Percentiles rank a stretch among this genome's conserved stretches.
Conservation (phyloP, 2,888 invertebrate genomes). For the Salpingus planirostris region DNA sequence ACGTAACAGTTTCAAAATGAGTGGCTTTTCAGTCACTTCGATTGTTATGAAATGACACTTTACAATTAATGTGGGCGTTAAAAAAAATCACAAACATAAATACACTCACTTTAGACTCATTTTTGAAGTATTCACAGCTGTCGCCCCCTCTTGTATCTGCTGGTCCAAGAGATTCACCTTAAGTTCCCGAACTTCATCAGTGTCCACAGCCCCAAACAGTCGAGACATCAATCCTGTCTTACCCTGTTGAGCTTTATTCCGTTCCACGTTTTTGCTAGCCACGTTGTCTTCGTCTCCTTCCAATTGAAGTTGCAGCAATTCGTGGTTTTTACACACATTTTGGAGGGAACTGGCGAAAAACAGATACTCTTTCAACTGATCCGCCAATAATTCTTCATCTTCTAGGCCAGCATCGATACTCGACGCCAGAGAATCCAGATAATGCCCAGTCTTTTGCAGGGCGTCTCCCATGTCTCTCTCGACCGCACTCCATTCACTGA, state of each 20-base stretch:
- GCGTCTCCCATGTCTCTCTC: constrained; percentile 76
- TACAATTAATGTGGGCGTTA: no score
- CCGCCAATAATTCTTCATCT: constrained; percentile 74
- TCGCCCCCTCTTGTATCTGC: constrained; percentile 54
- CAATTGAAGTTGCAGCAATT: constrained; percentile 60
- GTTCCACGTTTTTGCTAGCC: constrained; percentile 45
- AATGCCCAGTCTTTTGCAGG: constrained; percentile 59
- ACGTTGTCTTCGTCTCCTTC: constrained; percentile 59
- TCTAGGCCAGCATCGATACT: constrained; percentile 48
- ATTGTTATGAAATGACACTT: no score
- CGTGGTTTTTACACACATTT: constrained; percentile 64
- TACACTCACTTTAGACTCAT: constrained; percentile 56
- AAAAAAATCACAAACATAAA: no score
- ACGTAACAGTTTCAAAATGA: no score
- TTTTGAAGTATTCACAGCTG: constrained; percentile 49
- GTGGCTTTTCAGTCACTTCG: no score
- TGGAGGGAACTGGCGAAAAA: constrained; percentile 68
- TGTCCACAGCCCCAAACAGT: constrained; percentile 65
- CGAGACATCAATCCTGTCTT: constrained; percentile 65
- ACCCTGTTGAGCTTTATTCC: constrained; percentile 53
- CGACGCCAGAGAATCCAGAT: constrained; percentile 45
- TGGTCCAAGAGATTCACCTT: constrained; percentile 57
- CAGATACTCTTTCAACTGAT: constrained; percentile 75
- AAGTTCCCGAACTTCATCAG: constrained; percentile 65
- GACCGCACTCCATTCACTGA: constrained; percentile 78